phyloP scores from a whole-genome alignment of 2,888 invertebrate genomes.

The Caenorhabditis sp. region DNA sequence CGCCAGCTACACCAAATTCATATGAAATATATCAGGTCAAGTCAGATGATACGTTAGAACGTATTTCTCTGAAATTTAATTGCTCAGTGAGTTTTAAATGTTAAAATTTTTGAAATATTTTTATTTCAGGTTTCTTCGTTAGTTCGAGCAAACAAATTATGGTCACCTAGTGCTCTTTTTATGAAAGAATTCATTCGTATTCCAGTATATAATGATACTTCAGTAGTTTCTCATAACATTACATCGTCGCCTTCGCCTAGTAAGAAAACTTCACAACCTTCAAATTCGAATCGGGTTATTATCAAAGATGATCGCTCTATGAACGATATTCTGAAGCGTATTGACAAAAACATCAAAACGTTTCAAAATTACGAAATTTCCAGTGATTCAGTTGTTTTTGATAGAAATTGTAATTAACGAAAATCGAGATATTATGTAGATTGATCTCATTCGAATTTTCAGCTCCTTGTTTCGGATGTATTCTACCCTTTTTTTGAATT shows the following conservation, averaged over 20 bases:
- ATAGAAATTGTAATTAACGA: slow-evolving; percentile 9
- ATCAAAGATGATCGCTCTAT: slow-evolving; percentile 30
- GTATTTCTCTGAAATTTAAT: slow-evolving; percentile 53
- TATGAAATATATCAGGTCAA: slow-evolving; percentile 42
- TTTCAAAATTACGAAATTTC: slow-evolving; percentile 35
- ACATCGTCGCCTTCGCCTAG: slow-evolving; percentile 3
- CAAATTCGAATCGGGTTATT: slow-evolving; percentile 18
- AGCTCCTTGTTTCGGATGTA: too few species aligned
- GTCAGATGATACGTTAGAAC: slow-evolving; percentile 50
- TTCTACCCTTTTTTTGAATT: too few species aligned
- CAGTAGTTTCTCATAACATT: background rate
- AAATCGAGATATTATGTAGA: too few species aligned
- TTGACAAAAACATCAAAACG: slow-evolving; percentile 45
- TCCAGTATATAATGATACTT: slow-evolving; percentile 23
- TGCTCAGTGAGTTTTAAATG: slow-evolving; percentile 49
- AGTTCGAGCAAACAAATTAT: slow-evolving; percentile 54
- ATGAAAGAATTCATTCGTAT: slow-evolving; percentile 51
- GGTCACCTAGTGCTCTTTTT: slow-evolving; percentile 53
- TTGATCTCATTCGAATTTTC: too few species aligned
- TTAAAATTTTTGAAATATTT: slow-evolving; percentile 3
- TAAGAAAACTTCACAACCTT: background rate
- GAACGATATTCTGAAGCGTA: slow-evolving; percentile 45
- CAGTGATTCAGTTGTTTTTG: slow-evolving; percentile 26
- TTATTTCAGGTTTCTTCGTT: slow-evolving; percentile 52
- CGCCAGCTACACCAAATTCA: slow-evolving; percentile 33